A percentile compares a stretch with the other conserved stretches of the same genome.
These are phyloP conservation scores for Monochamus alternatus DNA, from an alignment of 2,888 invertebrate species.

Conservation along the genomic window DNA sequence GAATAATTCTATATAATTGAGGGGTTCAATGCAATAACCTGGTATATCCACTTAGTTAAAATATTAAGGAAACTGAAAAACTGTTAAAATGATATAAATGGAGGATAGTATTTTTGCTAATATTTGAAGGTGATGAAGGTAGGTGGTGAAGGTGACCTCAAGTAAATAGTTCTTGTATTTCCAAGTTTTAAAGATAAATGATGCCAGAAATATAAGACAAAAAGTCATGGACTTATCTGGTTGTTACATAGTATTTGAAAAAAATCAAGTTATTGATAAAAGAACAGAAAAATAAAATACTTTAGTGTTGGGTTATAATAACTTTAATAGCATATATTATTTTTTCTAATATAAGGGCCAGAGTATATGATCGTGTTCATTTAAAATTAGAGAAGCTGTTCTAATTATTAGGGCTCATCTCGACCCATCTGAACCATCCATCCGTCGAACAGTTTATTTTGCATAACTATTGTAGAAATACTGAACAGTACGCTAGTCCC, in stretches of 20 bases:
- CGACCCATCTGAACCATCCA: too few relatives aligned
- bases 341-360: background rate
- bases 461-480: too few relatives aligned
- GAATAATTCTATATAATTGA: too few relatives aligned
- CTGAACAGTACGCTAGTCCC: too few relatives aligned
- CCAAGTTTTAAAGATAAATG: background rate
- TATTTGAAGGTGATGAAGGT: background rate
- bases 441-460: too few relatives aligned
- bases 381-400: too few relatives aligned
- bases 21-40: background rate
- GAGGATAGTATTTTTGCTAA: background rate
- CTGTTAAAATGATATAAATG: background rate
- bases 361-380: too few relatives aligned
- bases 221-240: slow-evolving; percentile 3
- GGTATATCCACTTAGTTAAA: slow-evolving; percentile 5
- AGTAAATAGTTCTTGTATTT: slow-evolving; percentile 1
- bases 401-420: too few relatives aligned
- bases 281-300: background rate
- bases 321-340: slow-evolving; percentile 7
- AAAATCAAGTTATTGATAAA: slow-evolving; percentile 8
- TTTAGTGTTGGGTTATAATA: background rate
- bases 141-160: background rate
- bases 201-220: slow-evolving; percentile 7
- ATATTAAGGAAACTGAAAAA: slow-evolving; percentile 6
- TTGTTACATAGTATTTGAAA: slow-evolving; percentile 1